Evolutionary conservation across 1,140 invertebrate genomes (phyloP).

Genomic region (Formica exsecta): DNA sequence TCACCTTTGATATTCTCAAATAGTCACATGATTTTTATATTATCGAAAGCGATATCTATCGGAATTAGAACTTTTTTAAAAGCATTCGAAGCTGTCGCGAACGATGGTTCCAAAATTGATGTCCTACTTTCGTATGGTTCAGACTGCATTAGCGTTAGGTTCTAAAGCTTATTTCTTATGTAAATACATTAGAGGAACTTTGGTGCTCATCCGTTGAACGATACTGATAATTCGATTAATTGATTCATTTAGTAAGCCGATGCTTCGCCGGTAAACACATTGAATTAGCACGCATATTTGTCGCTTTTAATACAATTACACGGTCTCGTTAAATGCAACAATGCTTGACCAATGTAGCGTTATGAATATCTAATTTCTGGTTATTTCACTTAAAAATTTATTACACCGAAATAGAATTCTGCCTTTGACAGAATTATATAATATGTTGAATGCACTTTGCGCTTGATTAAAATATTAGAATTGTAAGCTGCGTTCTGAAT

Average conservation of each 20-base stretch:
- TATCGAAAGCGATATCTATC: background rate
- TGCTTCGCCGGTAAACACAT: constrained; percentile 32
- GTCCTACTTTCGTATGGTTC: background rate
- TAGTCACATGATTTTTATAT: background rate
- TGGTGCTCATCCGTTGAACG: constrained; percentile 58
- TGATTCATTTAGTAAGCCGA: constrained; percentile 61
- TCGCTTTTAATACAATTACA: constrained; percentile 63
- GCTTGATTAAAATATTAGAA: constrained; percentile 20
- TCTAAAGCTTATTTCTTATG: constrained; percentile 63
- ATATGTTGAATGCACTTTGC: background rate
- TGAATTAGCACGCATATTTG: constrained; percentile 56
- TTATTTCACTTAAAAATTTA: constrained; percentile 52
- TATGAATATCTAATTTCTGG: constrained; percentile 55
- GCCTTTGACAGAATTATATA: constrained; percentile 29
- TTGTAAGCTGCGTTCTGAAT: background rate
- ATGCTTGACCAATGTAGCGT: constrained; percentile 35
- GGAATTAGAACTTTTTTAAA: background rate
- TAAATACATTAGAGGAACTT: constrained; percentile 63
- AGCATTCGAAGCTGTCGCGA: background rate
- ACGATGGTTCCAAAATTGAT: background rate
- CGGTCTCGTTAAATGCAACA: constrained; percentile 7
- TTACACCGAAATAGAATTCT: background rate
- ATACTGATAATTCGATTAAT: constrained; percentile 70
- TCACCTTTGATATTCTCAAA: background rate
- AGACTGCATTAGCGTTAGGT: constrained; percentile 19